phyloP scores from a whole-genome alignment of 2,113 vertebrate species.

The Corythaeola cristata region DNA sequence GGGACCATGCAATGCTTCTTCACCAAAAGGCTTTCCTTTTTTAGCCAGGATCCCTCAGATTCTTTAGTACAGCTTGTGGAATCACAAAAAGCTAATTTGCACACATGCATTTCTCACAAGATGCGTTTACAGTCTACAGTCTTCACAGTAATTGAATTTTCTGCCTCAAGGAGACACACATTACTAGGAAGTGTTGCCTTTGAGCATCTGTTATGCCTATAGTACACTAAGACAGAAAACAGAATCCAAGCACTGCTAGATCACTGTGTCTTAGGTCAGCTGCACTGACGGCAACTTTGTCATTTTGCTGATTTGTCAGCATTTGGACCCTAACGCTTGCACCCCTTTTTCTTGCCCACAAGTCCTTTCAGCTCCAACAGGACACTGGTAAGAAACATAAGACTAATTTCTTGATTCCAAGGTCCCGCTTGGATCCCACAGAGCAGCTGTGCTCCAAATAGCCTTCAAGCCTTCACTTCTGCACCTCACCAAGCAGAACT shows the following conservation, averaged over 20 bases:
- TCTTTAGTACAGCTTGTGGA: background rate
- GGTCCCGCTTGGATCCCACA: background rate
- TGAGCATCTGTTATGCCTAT: background rate
- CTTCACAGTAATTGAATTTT: background rate
- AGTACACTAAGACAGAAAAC: background rate
- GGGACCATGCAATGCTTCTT: background rate
- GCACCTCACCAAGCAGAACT: background rate
- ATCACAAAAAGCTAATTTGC: background rate
- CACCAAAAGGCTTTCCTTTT: background rate
- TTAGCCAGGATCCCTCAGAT: background rate
- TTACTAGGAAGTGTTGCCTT: background rate
- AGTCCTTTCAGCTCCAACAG: background rate
- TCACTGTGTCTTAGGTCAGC: background rate
- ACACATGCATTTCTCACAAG: background rate
- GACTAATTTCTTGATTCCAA: background rate
- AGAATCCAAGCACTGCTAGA: background rate
- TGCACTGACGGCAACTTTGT: background rate
- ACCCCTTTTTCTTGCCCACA: background rate
- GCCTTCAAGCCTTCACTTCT: background rate
- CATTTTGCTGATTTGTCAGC: background rate
- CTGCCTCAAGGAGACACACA: background rate
- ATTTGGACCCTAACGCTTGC: background rate
- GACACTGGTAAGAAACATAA: background rate
- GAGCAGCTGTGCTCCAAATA: background rate
- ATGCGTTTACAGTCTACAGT: background rate